phyloP scores from a whole-genome alignment of 2,797 vertebrate genomes.

The Gymnoscopelus braueri region DNA sequence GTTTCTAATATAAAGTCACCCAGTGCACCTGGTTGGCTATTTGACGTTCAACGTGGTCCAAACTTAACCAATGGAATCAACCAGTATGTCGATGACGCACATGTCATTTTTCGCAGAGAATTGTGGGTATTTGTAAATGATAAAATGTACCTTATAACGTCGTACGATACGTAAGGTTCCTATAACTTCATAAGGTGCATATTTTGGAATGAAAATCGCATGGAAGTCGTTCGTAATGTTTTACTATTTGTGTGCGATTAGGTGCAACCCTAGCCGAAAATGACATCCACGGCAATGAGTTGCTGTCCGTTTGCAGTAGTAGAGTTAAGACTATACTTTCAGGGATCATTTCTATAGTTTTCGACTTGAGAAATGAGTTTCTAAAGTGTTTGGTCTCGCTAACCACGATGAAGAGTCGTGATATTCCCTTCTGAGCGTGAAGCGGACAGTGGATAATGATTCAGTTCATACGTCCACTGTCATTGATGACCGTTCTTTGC shows the following conservation, averaged over 20 bases:
- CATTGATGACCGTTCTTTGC: constrained; percentile 69
- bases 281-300: rapidly evolving
- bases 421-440: constrained; percentile 57
- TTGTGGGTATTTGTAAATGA: constrained; percentile 49
- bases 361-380: constrained; percentile 71
- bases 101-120: constrained; percentile 38
- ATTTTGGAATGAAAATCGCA: background rate
- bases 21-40: too few relatives aligned
- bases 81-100: too few relatives aligned
- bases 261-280: constrained; percentile 3
- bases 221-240: background rate
- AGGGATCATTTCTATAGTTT: constrained; percentile 84
- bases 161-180: background rate
- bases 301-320: rapidly evolving
- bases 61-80: too few relatives aligned
- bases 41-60: too few relatives aligned
- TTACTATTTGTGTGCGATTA: background rate
- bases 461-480: rapidly evolving
- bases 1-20: too few relatives aligned
- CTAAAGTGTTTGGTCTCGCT: constrained; percentile 66
- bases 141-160: background rate
- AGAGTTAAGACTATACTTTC: constrained; percentile 79
- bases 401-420: constrained; percentile 67
- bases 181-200: background rate
- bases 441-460: constrained; percentile 16